Conservation (phyloP, 2,888 invertebrate species). For the Sphinx pinastri region DNA sequence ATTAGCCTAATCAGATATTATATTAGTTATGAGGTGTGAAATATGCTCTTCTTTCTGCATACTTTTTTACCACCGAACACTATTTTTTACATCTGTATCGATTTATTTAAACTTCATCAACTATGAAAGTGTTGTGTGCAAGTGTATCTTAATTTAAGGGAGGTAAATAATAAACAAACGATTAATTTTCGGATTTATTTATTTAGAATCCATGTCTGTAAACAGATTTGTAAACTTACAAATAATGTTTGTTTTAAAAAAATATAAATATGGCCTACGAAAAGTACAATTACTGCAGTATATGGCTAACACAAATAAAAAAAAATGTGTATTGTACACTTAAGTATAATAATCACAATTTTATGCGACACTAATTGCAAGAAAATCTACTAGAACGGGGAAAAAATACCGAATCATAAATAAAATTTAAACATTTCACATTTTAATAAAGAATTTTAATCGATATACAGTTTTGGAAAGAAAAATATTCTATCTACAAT, state of each 20-base stretch:
- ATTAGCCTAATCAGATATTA: too few species aligned
- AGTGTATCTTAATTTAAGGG: background rate
- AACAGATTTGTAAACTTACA: slow-evolving; percentile 80
- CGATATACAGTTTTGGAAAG: slow-evolving; percentile 80
- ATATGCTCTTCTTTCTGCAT: too few species aligned
- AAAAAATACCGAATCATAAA: slow-evolving; percentile 65
- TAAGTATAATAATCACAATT: slow-evolving; percentile 60
- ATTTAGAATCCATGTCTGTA: slow-evolving; percentile 82
- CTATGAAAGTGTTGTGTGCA: too few species aligned
- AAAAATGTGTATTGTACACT: slow-evolving; percentile 60
- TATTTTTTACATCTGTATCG: too few species aligned
- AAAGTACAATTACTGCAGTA: slow-evolving; percentile 68
- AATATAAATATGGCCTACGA: slow-evolving; percentile 81
- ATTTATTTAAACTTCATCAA: too few species aligned
- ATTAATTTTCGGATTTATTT: slow-evolving; percentile 74
- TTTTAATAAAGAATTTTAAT: slow-evolving; percentile 66
- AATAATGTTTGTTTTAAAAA: slow-evolving; percentile 77
- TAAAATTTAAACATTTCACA: slow-evolving; percentile 73
- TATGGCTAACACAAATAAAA: slow-evolving; percentile 65
- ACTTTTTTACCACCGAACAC: too few species aligned
- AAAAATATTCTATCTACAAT: slow-evolving; percentile 83
- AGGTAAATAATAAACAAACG: slow-evolving; percentile 19
- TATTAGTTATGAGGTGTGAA: too few species aligned
- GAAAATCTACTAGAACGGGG: slow-evolving; percentile 71
- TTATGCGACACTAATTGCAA: slow-evolving; percentile 52